phyloP scores from a whole-genome alignment of 2,113 vertebrate species.

The Perca flavescens region DNA sequence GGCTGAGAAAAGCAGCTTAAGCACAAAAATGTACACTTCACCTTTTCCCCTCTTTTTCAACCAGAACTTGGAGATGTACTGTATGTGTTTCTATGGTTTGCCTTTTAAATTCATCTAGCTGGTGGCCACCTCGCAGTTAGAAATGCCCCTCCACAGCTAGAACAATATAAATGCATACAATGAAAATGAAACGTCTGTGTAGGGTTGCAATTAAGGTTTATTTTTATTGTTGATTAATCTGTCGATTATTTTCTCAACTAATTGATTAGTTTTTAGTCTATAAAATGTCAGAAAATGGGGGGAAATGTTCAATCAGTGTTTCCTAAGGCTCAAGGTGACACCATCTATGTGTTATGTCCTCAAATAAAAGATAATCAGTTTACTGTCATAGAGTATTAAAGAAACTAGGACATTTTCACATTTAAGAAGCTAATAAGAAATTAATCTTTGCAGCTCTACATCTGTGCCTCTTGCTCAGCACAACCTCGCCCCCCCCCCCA shows the following conservation, averaged over 20 bases:
- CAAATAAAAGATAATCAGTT: too few relatives aligned
- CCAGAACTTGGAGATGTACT: background rate
- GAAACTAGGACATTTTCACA: too few relatives aligned
- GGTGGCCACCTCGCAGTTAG: background rate
- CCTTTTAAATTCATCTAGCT: constrained; percentile 5
- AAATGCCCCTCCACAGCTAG: background rate
- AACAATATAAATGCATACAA: background rate
- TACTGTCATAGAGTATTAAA: too few relatives aligned
- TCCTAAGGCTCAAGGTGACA: too few relatives aligned
- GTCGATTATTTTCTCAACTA: too few relatives aligned
- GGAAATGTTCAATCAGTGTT: too few relatives aligned
- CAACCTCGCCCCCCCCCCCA: background rate
- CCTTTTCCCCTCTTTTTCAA: background rate
- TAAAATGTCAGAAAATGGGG: too few relatives aligned
- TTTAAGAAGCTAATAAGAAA: too few relatives aligned
- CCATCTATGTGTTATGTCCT: too few relatives aligned
- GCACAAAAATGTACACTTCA: constrained; percentile 63
- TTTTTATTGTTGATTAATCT: too few relatives aligned
- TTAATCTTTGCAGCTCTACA: background rate
- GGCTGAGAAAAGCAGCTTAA: constrained; percentile 69
- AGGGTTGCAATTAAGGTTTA: too few relatives aligned
- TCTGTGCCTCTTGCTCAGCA: background rate
- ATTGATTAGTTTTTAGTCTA: too few relatives aligned
- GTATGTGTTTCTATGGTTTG: background rate
- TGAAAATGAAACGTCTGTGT: constrained; percentile 13